These are phyloP conservation scores for Poliocrania exsul DNA, from an alignment of 2,797 vertebrate genomes.

Conservation along the genomic window DNA sequence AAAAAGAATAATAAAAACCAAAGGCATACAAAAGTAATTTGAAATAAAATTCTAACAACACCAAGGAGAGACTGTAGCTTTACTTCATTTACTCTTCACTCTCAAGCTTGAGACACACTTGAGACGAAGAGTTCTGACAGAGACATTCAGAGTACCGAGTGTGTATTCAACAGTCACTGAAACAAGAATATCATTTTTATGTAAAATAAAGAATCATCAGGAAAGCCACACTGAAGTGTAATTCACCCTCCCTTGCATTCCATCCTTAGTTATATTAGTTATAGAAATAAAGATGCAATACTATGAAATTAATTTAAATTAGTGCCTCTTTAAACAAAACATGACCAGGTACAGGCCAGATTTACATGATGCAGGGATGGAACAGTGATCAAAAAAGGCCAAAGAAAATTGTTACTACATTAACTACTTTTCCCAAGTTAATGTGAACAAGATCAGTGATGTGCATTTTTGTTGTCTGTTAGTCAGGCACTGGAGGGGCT, in stretches of 20 bases:
- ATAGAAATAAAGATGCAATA: neutral
- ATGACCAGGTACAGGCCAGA: neutral
- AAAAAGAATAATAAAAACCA: slow-evolving; percentile 5
- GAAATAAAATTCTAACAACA: neutral
- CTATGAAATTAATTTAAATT: neutral
- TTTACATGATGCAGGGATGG: neutral
- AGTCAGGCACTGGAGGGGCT: neutral
- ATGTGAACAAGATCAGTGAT: neutral
- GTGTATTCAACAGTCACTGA: neutral
- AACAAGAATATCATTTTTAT: neutral
- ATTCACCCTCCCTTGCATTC: neutral
- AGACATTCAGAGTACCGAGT: neutral
- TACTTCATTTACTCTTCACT: slow-evolving; percentile 20
- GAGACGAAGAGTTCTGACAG: neutral
- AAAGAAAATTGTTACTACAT: neutral
- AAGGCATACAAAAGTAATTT: neutral
- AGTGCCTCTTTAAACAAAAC: neutral
- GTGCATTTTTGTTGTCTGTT: neutral
- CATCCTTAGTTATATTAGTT: neutral
- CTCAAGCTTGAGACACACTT: neutral
- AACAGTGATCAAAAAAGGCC: neutral
- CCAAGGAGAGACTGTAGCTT: neutral
- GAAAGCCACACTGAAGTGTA: neutral
- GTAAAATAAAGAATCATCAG: neutral
- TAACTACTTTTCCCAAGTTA: neutral